These are phyloP conservation scores for Onchidella celtica DNA, from an alignment of 2,888 invertebrate species.

Conservation along the genomic window DNA sequence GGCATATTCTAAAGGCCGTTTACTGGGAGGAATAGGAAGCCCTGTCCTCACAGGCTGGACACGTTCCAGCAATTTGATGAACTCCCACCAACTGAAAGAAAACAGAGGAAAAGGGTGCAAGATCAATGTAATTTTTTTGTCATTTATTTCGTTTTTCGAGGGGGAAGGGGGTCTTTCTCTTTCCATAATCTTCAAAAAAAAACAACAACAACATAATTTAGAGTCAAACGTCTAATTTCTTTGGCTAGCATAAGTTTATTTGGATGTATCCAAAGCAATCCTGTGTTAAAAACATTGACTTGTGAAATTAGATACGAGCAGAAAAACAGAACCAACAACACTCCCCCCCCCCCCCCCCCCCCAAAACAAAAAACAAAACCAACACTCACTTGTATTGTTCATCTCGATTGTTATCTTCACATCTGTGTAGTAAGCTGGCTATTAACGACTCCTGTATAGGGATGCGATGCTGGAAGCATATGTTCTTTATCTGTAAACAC, in stretches of 20 bases:
- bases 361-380: no score
- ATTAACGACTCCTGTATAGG: slow-evolving; percentile 73
- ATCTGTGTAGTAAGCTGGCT: slow-evolving; percentile 66
- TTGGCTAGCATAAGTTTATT: no score
- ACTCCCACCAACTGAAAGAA: slow-evolving; percentile 69
- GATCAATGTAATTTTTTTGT: not conserved
- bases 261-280: no score
- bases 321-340: no score
- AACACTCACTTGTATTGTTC: slow-evolving; percentile 74
- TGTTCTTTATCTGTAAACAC: slow-evolving; percentile 70
- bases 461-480: slow-evolving; percentile 64
- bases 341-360: no score
- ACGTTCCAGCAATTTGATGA: slow-evolving; percentile 69
- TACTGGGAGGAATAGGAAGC: slow-evolving; percentile 70
- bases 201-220: no score
- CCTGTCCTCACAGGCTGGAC: slow-evolving; percentile 71
- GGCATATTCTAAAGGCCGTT: slow-evolving; percentile 73
- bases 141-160: no score
- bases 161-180: no score
- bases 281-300: no score
- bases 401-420: slow-evolving; percentile 64
- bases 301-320: no score
- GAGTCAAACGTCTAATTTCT: no score
- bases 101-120: not conserved
- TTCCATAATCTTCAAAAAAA: no score